Percentiles rank a stretch among this genome's conserved stretches.
These are phyloP conservation scores for Tetheella fluctuosa DNA, from an alignment of 2,888 invertebrate genomes.

Conservation along the genomic window DNA sequence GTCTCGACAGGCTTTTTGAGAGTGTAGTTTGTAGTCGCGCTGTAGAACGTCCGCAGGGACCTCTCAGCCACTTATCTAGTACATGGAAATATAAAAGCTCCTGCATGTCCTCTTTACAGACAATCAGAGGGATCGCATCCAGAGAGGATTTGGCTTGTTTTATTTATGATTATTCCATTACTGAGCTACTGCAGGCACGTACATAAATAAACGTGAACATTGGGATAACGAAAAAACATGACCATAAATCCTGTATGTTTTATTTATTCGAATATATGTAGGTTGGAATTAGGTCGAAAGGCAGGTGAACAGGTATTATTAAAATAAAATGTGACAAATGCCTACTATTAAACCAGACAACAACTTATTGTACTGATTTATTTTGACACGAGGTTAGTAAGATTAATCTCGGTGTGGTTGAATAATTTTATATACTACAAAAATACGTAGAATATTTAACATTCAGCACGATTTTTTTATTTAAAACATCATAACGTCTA, in stretches of 20 bases:
- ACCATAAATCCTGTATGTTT: constrained; percentile 30
- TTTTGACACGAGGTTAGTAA: not conserved
- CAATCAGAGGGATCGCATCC: constrained; percentile 24
- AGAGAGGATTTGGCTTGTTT: constrained; percentile 26
- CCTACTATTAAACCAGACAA: not conserved
- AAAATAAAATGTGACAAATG: constrained; percentile 16
- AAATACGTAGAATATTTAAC: not conserved
- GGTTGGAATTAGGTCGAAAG: constrained; percentile 17
- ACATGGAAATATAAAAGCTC: constrained; percentile 21
- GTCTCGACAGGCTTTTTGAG: constrained; percentile 22
- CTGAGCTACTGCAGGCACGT: constrained; percentile 32
- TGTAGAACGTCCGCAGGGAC: constrained; percentile 20
- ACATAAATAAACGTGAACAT: constrained; percentile 44
- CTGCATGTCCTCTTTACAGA: constrained; percentile 6
- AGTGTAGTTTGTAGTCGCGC: constrained; percentile 19
- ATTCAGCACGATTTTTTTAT: not conserved
- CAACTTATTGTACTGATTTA: not conserved
- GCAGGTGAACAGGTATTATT: constrained; percentile 13
- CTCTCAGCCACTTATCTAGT: constrained; percentile 26
- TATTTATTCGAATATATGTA: constrained; percentile 15
- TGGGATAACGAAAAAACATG: constrained; percentile 35
- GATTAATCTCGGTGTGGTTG: not conserved
- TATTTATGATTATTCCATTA: constrained; percentile 41
- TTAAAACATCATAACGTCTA: not conserved
- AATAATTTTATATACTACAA: not conserved